Conservation (phyloP, 2,797 vertebrate species). For the Forpus xanthops region DNA sequence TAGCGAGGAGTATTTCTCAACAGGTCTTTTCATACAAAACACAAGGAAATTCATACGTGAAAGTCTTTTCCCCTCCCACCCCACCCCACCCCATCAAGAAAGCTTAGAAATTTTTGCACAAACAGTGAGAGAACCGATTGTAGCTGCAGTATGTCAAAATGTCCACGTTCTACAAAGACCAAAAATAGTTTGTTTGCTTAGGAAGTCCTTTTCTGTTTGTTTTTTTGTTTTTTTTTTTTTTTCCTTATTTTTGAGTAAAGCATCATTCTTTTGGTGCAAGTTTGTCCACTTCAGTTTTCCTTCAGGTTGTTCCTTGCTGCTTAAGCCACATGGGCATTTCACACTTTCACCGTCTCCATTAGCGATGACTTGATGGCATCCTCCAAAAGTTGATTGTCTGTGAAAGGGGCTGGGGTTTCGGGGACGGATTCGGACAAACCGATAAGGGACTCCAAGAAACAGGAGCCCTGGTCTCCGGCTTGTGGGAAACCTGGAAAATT, state of each 20-base stretch:
- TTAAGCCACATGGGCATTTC: not conserved
- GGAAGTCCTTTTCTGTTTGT: not conserved
- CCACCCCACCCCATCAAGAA: conserved; percentile 8
- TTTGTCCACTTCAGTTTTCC: not conserved
- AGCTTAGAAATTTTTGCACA: conserved; percentile 68
- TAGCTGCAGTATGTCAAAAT: conserved; percentile 67
- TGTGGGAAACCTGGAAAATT: conserved; percentile 84
- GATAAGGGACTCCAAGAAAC: conserved; percentile 93
- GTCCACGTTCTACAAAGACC: conserved; percentile 60
- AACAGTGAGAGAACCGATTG: conserved; percentile 67
- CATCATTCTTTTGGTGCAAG: not conserved
- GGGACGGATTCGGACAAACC: conserved; percentile 89
- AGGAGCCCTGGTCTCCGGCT: conserved; percentile 82
- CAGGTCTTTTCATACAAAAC: conserved; percentile 63
- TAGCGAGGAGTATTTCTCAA: conserved; percentile 49
- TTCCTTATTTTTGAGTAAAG: not conserved
- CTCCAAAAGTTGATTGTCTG: conserved; percentile 93
- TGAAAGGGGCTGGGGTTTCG: conserved; percentile 86
- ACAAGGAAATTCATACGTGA: conserved; percentile 44
- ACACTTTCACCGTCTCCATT: conserved; percentile 91
- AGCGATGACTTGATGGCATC: conserved; percentile 90
- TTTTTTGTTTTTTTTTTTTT: not conserved
- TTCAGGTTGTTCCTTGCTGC: not conserved
- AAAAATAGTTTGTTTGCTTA: conserved; percentile 63
- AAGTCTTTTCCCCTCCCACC: conserved; percentile 28